Percentiles rank a stretch among this genome's conserved stretches.
These are phyloP conservation scores for Alethe castanea DNA, from an alignment of 2,113 vertebrate species.

Conservation along the genomic window DNA sequence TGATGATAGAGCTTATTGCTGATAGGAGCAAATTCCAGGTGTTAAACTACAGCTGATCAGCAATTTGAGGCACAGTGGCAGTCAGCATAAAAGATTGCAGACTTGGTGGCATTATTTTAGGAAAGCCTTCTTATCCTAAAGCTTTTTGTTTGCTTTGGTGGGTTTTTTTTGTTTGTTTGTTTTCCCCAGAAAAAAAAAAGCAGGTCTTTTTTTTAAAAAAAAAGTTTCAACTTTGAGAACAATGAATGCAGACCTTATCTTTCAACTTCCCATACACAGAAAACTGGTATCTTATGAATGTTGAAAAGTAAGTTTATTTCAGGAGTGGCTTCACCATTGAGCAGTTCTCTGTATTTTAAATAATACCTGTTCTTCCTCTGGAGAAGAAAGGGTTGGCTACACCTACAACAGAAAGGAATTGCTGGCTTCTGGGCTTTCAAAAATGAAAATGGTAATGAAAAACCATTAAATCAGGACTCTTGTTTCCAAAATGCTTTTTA, in stretches of 20 bases:
- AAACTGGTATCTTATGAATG: neutral
- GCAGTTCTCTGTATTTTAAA: neutral
- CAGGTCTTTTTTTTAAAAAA: neutral
- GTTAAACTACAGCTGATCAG: neutral
- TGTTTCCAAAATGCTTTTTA: neutral
- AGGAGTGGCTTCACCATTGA: neutral
- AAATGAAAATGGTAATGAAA: neutral
- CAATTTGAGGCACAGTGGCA: neutral
- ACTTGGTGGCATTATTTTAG: neutral
- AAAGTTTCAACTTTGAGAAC: neutral
- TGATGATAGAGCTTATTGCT: neutral
- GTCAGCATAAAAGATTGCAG: neutral
- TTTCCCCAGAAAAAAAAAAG: neutral
- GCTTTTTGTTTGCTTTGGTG: neutral
- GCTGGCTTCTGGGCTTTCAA: neutral
- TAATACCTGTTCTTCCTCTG: neutral
- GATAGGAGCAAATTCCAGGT: neutral
- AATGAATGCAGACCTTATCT: neutral
- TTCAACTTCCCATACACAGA: neutral
- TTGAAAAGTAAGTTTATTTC: neutral
- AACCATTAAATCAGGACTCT: neutral
- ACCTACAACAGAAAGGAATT: neutral
- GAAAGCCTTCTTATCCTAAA: neutral
- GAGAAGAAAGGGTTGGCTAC: neutral
- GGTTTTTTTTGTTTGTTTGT: no score